Conservation (phyloP, 2,888 invertebrate species). For the Podotricha telesiphe region DNA sequence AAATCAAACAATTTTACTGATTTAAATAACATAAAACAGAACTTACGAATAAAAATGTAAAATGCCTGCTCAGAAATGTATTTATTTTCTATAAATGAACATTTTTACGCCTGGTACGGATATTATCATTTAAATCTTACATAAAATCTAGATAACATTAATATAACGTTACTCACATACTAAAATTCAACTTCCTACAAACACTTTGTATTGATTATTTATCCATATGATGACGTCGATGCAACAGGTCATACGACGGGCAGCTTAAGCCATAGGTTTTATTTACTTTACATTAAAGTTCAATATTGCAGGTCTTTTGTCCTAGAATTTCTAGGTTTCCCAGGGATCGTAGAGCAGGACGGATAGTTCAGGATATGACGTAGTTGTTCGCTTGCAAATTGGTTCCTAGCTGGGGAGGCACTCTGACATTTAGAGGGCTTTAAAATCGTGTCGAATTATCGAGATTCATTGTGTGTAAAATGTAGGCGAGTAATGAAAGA, state of each 20-base stretch:
- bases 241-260: constrained; percentile 55
- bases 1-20: too few species aligned
- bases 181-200: constrained; percentile 32
- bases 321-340: constrained; percentile 62
- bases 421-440: constrained; percentile 56
- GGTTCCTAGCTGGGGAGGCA: constrained; percentile 51
- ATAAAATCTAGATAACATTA: neutral
- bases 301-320: constrained; percentile 48
- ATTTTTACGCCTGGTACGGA: too few species aligned
- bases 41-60: too few species aligned
- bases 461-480: constrained; percentile 22
- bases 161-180: constrained; percentile 3
- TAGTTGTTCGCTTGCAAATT: constrained; percentile 56
- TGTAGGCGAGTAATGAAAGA: neutral
- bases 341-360: constrained; percentile 69
- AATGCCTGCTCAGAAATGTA: too few species aligned
- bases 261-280: constrained; percentile 38
- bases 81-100: too few species aligned
- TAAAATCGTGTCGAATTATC: constrained; percentile 38
- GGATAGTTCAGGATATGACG: constrained; percentile 59
- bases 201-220: constrained; percentile 55
- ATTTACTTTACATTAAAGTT: constrained; percentile 54
- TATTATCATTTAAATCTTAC: too few species aligned
- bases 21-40: too few species aligned
- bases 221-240: constrained; percentile 49